Base-by-base conservation (phyloP, 1,140 invertebrate genomes). In the Scaptomyza hsui region DNA sequence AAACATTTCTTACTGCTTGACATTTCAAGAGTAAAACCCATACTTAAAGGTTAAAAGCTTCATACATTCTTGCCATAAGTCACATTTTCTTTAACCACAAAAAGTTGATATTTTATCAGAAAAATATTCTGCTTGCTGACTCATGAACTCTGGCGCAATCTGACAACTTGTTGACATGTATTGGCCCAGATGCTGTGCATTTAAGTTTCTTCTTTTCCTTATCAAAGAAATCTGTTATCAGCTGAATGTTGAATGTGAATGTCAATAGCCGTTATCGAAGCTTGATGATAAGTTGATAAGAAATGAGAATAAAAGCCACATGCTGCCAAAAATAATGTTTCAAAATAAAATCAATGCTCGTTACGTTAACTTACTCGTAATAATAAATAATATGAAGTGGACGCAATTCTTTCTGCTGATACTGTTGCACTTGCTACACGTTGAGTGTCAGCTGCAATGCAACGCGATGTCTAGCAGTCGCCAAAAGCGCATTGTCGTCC, bases 401-500 rank as follows among this genome's bases (percentile, higher is more conserved):
- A 0, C 9, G 18, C 18, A 42, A 6, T 5, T 44, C 35, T 18
- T 32, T 13, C 10, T 70, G 41, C 15, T 45, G 19, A 13, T 67
- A 42, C 48, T 1, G 4, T 44, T 2, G 26, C 18, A 0, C 32
- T 48, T n/a, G 55, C 19, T 13, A 10, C 13, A 37, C 18, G 47
- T 59, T 16, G 49, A 35, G 18, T 59, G 74, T 47, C 82, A 86
- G 53, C 26, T 78, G 71, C 62, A 68, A 42, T 86, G 81, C 48
- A 86, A 86, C 55, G 57, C 57, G 12, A 37, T 18, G n/a, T 53
- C 69, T 1, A 61, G 44, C 16, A 35, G n/a, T 32, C 71, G 72
- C 18, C 82, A 88, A 51, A 88, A 88, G 49, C 82, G 82, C 49
- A 63, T 72, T 52, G 83, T 82, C 49, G 55, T 88, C 49, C 63